Base-by-base conservation (phyloP, 2,888 invertebrate species). In the Galerucella nymphaeae region DNA sequence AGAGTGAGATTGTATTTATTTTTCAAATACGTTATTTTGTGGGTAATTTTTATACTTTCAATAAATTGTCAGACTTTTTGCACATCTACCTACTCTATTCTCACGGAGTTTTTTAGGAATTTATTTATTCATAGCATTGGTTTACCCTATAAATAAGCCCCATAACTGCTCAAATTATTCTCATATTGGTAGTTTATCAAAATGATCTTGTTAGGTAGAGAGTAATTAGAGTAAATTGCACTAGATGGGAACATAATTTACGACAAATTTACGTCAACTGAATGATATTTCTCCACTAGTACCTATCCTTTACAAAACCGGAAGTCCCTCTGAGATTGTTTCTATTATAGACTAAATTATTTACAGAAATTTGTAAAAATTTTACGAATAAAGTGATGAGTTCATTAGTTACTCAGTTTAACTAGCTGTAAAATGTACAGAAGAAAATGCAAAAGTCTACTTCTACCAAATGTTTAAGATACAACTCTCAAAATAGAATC, bases 191-290 rank as follows among this genome's bases (percentile, higher is more conserved):
- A 66, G 62, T 71, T 65, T 41, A 66, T 71, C 62, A 67, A 64
- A 70, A 70, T 70, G 66, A 65, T 57, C 67, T 66, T 50, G 68
- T 70, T 65, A 72, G 66, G 57, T 38, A 63, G 53, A 63, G 53
- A 70, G 45, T 72, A 75, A 76, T 74, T 70, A 71, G 70, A 59
- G 72, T 68, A 72, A 76, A 74, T 72, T 74, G 70, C 48, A 72
- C 72, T 70, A 13, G 50, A 61, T 72, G 74, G 74, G 62, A 55
- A 74, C 45, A 70, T 70, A 76, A 72, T 76, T 74, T 74, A 64
- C 74, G 65, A 50, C 61, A 58, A 74, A 73, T 73, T 75, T 70
- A 73, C 64, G 48, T 65, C 69, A 66, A 63, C 66, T 66, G 57
- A 70, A 75, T 64, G 69, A 55, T 71, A 73, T 75, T 75, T 75